These are phyloP conservation scores for Amphipoea lucens DNA, from an alignment of 2,888 invertebrate genomes.

Conservation along the genomic window DNA sequence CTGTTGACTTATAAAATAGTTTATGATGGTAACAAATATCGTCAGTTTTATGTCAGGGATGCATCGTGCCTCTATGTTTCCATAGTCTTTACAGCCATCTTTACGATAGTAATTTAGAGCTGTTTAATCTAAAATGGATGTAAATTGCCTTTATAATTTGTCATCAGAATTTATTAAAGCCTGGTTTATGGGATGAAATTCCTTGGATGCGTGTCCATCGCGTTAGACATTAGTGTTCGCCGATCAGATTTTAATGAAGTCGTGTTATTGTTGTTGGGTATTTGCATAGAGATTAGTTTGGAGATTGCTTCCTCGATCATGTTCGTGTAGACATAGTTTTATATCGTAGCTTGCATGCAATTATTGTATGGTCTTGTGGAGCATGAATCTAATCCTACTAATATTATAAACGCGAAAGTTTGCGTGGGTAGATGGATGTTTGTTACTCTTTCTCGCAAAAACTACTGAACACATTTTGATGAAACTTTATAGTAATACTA, in stretches of 20 bases:
- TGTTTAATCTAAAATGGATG: conserved; percentile 72
- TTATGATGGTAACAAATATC: conserved; percentile 82
- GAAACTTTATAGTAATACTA: no score
- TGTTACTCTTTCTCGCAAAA: no score
- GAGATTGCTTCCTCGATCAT: conserved; percentile 80
- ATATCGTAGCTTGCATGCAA: conserved; percentile 51
- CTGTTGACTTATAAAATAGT: conserved; percentile 76
- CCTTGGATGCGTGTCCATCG: conserved; percentile 43
- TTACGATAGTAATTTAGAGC: conserved; percentile 72
- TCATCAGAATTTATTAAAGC: conserved; percentile 68
- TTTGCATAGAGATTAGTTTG: conserved; percentile 86
- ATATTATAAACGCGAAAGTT: no score
- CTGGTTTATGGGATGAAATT: conserved; percentile 61
- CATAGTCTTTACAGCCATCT: conserved; percentile 69
- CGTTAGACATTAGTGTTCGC: conserved; percentile 60
- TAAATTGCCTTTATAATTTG: conserved; percentile 71
- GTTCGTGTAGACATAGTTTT: conserved; percentile 68
- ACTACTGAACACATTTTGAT: no score
- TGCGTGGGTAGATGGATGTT: no score
- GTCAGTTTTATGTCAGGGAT: conserved; percentile 77
- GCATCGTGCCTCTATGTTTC: conserved; percentile 72
- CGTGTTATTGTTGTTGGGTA: conserved; percentile 76
- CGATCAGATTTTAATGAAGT: conserved; percentile 63
- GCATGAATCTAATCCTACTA: neutral
- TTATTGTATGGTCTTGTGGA: conserved; percentile 14